Conservation (phyloP, 2,888 invertebrate species). For the Chrysopilus asiliformis region DNA sequence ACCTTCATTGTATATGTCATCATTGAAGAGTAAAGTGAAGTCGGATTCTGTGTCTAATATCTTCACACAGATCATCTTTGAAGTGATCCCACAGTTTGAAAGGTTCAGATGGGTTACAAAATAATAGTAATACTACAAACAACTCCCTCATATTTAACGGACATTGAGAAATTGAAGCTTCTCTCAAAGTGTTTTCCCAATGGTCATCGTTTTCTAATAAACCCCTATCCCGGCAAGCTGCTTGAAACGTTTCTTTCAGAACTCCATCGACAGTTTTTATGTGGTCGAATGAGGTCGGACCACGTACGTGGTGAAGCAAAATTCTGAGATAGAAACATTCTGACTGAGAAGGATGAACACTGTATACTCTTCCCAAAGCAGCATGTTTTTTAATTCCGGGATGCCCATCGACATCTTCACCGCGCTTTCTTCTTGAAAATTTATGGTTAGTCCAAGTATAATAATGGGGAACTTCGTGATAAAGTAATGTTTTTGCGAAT, state of each 20-base stretch:
- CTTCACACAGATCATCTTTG: too few relatives aligned
- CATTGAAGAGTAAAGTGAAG: too few relatives aligned
- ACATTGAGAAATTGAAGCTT: too few relatives aligned
- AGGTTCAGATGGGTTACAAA: constrained; percentile 8
- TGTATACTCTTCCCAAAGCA: background rate
- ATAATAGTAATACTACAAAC: too few relatives aligned
- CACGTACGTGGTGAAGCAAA: background rate
- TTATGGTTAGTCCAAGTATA: constrained; percentile 18
- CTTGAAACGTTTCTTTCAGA: background rate
- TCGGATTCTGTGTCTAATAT: too few relatives aligned
- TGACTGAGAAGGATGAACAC: background rate
- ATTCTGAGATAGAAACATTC: background rate
- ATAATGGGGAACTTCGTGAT: constrained; percentile 21
- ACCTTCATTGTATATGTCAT: too few relatives aligned
- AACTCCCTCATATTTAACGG: too few relatives aligned
- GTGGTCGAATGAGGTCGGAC: background rate
- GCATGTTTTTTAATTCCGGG: background rate
- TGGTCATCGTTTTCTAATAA: background rate
- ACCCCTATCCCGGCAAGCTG: background rate
- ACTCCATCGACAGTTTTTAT: background rate
- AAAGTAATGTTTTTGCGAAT: constrained; percentile 21
- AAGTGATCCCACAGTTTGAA: background rate
- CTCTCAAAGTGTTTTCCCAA: background rate
- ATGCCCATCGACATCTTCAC: background rate
- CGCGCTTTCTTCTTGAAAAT: background rate